phyloP scores from a whole-genome alignment of 2,888 invertebrate species.

The Neelides folsomi region DNA sequence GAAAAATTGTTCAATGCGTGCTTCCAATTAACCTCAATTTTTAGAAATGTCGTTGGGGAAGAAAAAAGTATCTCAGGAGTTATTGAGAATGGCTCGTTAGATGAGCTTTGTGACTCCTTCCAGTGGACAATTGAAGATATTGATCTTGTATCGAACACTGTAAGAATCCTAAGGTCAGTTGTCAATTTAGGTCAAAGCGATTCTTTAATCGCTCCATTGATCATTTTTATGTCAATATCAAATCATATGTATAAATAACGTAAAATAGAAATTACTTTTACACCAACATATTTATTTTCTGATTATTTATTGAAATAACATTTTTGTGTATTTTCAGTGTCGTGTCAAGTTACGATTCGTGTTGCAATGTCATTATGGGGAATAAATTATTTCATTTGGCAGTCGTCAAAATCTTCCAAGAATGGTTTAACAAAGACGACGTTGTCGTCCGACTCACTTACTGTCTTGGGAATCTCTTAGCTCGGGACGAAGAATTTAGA shows the following conservation, averaged over 20 bases:
- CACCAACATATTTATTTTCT: too few species aligned
- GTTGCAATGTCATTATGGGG: slow-evolving; percentile 21
- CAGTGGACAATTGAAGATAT: slow-evolving; percentile 28
- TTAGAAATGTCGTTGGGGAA: slow-evolving; percentile 30
- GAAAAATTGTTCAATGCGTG: slow-evolving; percentile 27
- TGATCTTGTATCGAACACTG: slow-evolving; percentile 29
- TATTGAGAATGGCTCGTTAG: slow-evolving; percentile 23
- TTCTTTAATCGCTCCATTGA: background rate
- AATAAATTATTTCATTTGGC: slow-evolving; percentile 18
- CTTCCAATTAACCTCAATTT: slow-evolving; percentile 32
- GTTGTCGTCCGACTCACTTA: slow-evolving; percentile 29
- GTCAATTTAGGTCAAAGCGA: background rate
- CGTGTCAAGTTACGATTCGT: slow-evolving; percentile 22
- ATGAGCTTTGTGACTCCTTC: slow-evolving; percentile 26
- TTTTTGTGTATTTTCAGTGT: slow-evolving; percentile 12
- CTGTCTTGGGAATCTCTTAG: slow-evolving; percentile 30
- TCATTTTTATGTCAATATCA: background rate
- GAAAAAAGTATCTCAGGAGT: slow-evolving; percentile 21
- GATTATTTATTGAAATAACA: too few species aligned
- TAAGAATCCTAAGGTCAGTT: slow-evolving; percentile 26
- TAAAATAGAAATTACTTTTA: too few species aligned
- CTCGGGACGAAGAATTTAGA: slow-evolving; percentile 25
- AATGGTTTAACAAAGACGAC: slow-evolving; percentile 28
- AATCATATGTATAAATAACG: too few species aligned
- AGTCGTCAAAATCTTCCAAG: slow-evolving; percentile 22